phyloP scores from a whole-genome alignment of 2,797 vertebrate species.

The Malurus splendens region DNA sequence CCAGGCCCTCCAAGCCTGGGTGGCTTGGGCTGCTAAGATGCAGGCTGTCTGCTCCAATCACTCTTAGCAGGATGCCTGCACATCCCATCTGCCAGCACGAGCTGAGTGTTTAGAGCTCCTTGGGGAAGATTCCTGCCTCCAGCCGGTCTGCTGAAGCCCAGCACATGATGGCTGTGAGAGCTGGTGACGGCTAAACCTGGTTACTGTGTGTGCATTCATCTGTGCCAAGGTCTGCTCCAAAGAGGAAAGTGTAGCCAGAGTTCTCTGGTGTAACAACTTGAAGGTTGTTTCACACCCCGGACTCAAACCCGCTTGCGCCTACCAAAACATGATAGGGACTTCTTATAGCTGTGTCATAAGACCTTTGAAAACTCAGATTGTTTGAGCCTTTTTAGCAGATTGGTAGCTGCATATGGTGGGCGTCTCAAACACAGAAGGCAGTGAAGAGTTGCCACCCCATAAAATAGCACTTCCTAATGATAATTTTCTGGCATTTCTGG shows the following conservation, averaged over 20 bases:
- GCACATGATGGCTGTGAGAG: not conserved
- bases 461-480: not conserved
- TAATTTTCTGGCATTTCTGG: not conserved
- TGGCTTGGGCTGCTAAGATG: not conserved
- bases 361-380: not conserved
- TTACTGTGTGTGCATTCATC: not conserved
- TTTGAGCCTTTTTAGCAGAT: not conserved
- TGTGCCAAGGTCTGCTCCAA: not conserved
- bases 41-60: not conserved
- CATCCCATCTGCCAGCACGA: not conserved
- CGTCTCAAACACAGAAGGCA: not conserved
- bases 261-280: not conserved
- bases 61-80: not conserved
- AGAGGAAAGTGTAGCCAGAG: not conserved
- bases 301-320: conserved; percentile 15
- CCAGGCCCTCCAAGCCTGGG: rapidly evolving
- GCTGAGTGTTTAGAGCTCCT: not conserved
- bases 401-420: not conserved
- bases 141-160: not conserved
- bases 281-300: not conserved
- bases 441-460: not conserved
- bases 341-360: not conserved
- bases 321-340: not conserved
- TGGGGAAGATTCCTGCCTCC: not conserved
- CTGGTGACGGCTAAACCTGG: not conserved